phyloP scores from a whole-genome alignment of 2,797 vertebrate species.

The Acanthurus lineatus region DNA sequence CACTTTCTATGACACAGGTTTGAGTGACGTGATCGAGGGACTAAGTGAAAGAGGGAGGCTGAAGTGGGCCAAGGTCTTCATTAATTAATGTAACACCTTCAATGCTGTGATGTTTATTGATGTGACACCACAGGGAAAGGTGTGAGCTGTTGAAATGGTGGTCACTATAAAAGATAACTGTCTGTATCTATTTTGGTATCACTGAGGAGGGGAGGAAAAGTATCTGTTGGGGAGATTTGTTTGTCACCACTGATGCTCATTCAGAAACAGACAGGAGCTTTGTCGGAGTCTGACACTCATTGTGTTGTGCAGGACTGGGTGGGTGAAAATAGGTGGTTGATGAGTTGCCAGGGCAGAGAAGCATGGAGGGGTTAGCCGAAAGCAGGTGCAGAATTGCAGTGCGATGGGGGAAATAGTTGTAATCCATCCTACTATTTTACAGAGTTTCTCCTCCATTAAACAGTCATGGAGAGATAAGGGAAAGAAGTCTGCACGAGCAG shows the following conservation, averaged over 20 bases:
- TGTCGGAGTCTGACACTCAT: conserved; percentile 2
- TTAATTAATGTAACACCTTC: conserved; percentile 74
- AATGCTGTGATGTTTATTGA: conserved; percentile 62
- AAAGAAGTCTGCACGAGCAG: conserved; percentile 10
- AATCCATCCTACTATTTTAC: conserved; percentile 24
- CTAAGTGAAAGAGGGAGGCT: conserved; percentile 15
- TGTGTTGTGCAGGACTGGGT: conserved; percentile 42
- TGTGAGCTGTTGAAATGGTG: conserved; percentile 42
- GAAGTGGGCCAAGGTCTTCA: conserved; percentile 55
- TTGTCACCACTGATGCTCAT: conserved; percentile 9
- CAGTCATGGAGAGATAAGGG: background rate
- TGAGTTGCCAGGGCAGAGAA: conserved; percentile 50
- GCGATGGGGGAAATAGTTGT: conserved; percentile 11
- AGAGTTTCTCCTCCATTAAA: conserved; percentile 44
- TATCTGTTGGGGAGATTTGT: background rate
- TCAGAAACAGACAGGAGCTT: background rate
- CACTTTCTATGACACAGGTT: conserved; percentile 21
- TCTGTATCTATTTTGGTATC: background rate
- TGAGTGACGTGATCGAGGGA: conserved; percentile 28
- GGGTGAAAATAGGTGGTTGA: conserved; percentile 36
- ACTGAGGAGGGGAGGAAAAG: background rate
- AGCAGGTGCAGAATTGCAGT: conserved; percentile 6
- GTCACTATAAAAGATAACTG: conserved; percentile 10
- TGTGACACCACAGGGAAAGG: conserved; percentile 55
- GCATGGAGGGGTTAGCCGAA: background rate